Base-by-base conservation (phyloP, 1,140 invertebrate species). In the Cecropterus lyciades region DNA sequence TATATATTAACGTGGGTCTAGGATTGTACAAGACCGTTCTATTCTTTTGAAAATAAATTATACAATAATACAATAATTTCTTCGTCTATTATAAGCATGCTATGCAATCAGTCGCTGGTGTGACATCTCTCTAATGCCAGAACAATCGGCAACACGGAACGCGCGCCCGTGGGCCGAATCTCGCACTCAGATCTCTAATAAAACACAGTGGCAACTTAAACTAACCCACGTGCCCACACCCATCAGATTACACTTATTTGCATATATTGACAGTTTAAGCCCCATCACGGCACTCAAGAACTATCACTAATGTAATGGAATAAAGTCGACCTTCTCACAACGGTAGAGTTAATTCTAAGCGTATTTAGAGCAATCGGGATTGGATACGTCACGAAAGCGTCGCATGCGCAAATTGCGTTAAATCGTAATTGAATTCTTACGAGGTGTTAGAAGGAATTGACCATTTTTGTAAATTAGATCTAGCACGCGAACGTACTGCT, bases 381-480 rank as follows among this genome's bases (percentile, higher is more conserved):
- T 77, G 70, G 71, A 48, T 30, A 64, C 67, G 67, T 69, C 77
- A 72, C 72, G 72, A 75, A 72, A 67, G 57, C 71, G 57, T 78
- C 72, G 73, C 78, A 75, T 75, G 75, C 75, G 69, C 77, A 72
- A 75, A 80, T 77, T 80, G 78, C 76, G 72, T 87, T 85, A 82
- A 79, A 85, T 80, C 80, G 89, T 91, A 91, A 89, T 89, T 88
- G 82, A 88, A 78, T 85, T 90, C 81, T 84, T 91, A 87, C 84
- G 76, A 85, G 79, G 73, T 77, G 83, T 86, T 87, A 85, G 82
- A 80, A 81, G 40, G 69, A 79, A 82, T 80, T 77, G 79, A 67
- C 53, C 68, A 80, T 85, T 90, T 87, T 84, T 79, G 27, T 82
- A 82, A 87, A 88, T 89, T 84, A 87, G 80, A 87, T 88, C 78